phyloP scores from a whole-genome alignment of 2,888 invertebrate species.

The Xiphydria camelus region DNA sequence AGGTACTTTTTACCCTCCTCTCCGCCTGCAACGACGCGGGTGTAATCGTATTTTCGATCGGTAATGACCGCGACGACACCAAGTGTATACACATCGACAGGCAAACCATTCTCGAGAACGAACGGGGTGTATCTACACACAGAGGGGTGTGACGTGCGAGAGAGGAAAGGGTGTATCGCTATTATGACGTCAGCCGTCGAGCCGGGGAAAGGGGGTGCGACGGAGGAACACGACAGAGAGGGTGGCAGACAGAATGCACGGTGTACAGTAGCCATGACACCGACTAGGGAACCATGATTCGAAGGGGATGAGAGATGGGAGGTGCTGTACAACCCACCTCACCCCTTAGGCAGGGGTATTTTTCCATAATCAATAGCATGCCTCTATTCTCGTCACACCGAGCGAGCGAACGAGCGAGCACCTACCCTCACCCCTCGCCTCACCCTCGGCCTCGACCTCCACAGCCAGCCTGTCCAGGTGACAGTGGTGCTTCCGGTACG shows the following conservation, averaged over 20 bases:
- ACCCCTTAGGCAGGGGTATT: slow-evolving; percentile 43
- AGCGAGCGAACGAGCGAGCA: slow-evolving; percentile 44
- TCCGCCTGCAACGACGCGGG: neutral
- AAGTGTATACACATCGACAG: neutral
- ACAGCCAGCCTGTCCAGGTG: slow-evolving; percentile 47
- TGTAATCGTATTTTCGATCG: neutral
- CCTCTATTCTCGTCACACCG: slow-evolving; percentile 54
- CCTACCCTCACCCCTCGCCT: slow-evolving; percentile 33
- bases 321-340: slow-evolving; percentile 7
- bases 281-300: slow-evolving; percentile 38
- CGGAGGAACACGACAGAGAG: slow-evolving; percentile 22
- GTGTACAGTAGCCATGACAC: slow-evolving; percentile 45
- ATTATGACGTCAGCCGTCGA: slow-evolving; percentile 39
- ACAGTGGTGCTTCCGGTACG: slow-evolving; percentile 38
- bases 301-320: slow-evolving; percentile 34
- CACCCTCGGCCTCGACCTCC: slow-evolving; percentile 7
- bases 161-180: slow-evolving; percentile 22
- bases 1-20: neutral
- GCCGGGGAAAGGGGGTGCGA: slow-evolving; percentile 8
- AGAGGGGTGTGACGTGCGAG: neutral
- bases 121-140: no score
- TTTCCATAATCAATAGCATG: slow-evolving; percentile 55
- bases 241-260: slow-evolving; percentile 27
- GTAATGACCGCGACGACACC: neutral
- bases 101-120: neutral